Evolutionary conservation across 2,797 vertebrate species (phyloP).

Genomic region (Enteromius viviparus): DNA sequence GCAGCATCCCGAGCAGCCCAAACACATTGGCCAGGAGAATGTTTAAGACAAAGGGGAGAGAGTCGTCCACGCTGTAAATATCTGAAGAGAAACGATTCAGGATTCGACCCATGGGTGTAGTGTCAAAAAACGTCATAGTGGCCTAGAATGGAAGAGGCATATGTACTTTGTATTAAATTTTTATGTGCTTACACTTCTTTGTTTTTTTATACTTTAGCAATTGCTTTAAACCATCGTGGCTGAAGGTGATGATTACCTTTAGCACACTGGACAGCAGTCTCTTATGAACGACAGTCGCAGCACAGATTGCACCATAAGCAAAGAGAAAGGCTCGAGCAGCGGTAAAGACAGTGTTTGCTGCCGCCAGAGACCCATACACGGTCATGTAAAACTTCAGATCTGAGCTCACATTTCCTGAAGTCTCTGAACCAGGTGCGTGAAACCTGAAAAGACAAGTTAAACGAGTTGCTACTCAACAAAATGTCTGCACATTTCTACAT

Average conservation of each 20-base stretch:
- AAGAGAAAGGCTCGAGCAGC: constrained; percentile 89
- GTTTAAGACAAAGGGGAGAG: constrained; percentile 92
- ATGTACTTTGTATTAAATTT: neutral
- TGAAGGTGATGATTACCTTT: constrained; percentile 75
- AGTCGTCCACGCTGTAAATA: constrained; percentile 88
- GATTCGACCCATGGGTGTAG: constrained; percentile 86
- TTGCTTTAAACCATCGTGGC: neutral
- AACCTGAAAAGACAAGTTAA: constrained; percentile 58
- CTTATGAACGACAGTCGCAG: constrained; percentile 83
- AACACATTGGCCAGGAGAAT: constrained; percentile 88
- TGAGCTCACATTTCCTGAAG: constrained; percentile 68
- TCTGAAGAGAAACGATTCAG: constrained; percentile 97
- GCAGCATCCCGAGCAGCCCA: constrained; percentile 85
- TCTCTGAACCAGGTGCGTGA: constrained; percentile 35
- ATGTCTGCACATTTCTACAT: neutral
- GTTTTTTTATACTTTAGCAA: constrained; percentile 10
- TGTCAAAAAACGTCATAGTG: constrained; percentile 90
- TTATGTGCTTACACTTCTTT: neutral
- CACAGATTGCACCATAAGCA: constrained; percentile 84
- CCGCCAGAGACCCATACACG: constrained; percentile 86
- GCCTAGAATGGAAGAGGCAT: constrained; percentile 72
- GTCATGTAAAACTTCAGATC: constrained; percentile 88
- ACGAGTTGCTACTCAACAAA: neutral
- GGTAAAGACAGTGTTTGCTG: constrained; percentile 87
- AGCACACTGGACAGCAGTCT: constrained; percentile 82